Base-by-base conservation (phyloP, 2,888 invertebrate species). In the Pilophorus perplexus region DNA sequence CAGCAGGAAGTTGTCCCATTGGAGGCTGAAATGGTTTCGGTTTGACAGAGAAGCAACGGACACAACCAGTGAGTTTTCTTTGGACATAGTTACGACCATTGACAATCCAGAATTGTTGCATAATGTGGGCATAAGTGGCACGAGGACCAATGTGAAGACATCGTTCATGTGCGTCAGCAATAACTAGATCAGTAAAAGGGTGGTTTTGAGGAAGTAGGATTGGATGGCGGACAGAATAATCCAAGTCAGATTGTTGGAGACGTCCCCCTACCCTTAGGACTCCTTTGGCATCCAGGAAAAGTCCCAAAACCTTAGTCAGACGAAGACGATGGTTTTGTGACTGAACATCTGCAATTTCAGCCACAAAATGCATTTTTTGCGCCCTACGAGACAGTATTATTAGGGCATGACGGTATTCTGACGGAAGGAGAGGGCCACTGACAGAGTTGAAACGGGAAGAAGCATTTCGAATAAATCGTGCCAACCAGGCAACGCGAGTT, bases 1-100 rank as follows among this genome's bases (percentile, higher is more conserved):
- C 60, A 16, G n/a, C 12, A 12, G 60, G 60, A 20, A 60, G 12
- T 2, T 60, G 27, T 4, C 60, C 60, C 60, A 60, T 60, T 42
- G n/a, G 16, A 20, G 40, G 60, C 18, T 60, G 6, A 22, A 40
- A 42, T 6, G 60, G 60, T 44, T 60, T 60, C 10, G 60, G 60
- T 5, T 60, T 60, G 23, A 42, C 22, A 23, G 20, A 28, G 18
- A 12, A 40, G 44, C 60, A 60, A 12, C 27, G 22, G 6, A 10
- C 16, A 25, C 60, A 60, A n/a, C 27, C 25, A 12, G 27, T 6
- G 3, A 60, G 14, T 5, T 10, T 8, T 16, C 27, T 3, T 42
- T 18, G 25, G 5, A 42, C 60, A 16, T 6, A 28, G 23, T 48
- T 60, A 60, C 46, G 37, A 5, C 52, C 28, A 28, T 52, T 18